phyloP scores from a whole-genome alignment of 2,888 invertebrate genomes.

The Eupsilia transversa region DNA sequence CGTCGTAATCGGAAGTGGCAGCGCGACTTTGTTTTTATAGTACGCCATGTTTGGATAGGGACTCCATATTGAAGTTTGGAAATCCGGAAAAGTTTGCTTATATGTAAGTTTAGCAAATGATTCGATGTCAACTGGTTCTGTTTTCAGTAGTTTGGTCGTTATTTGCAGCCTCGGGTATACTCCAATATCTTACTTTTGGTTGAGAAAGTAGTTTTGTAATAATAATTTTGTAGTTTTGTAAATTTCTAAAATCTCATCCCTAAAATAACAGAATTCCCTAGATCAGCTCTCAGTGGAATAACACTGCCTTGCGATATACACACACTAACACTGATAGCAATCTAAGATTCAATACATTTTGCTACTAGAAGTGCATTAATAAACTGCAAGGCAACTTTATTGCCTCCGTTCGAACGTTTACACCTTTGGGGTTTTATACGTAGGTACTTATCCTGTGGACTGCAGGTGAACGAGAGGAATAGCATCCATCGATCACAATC shows the following conservation, averaged over 20 bases:
- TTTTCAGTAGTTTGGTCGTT: not conserved
- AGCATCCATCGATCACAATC: constrained; percentile 56
- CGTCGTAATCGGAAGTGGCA: constrained; percentile 69
- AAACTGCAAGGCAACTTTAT: constrained; percentile 57
- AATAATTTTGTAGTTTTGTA: not conserved
- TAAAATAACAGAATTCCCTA: not conserved
- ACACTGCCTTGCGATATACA: constrained; percentile 14
- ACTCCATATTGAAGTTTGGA: constrained; percentile 41
- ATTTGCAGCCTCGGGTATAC: not conserved
- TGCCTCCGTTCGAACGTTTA: constrained; percentile 44
- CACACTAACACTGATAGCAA: constrained; percentile 23
- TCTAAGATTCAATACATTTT: constrained; percentile 52
- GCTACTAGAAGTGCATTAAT: constrained; percentile 53
- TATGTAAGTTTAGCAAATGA: constrained; percentile 8
- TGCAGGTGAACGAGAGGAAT: constrained; percentile 43
- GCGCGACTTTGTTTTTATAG: constrained; percentile 66
- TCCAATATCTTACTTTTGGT: not conserved
- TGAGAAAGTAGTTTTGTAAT: not conserved
- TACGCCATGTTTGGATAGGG: constrained; percentile 62
- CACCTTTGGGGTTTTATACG: constrained; percentile 48
- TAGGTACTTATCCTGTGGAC: constrained; percentile 37
- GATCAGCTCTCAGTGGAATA: not conserved
- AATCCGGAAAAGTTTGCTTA: constrained; percentile 39
- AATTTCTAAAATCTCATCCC: not conserved
- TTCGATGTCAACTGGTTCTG: constrained; percentile 8